These are phyloP conservation scores for Metellina segmentata DNA, from an alignment of 2,888 invertebrate genomes.

Conservation along the genomic window DNA sequence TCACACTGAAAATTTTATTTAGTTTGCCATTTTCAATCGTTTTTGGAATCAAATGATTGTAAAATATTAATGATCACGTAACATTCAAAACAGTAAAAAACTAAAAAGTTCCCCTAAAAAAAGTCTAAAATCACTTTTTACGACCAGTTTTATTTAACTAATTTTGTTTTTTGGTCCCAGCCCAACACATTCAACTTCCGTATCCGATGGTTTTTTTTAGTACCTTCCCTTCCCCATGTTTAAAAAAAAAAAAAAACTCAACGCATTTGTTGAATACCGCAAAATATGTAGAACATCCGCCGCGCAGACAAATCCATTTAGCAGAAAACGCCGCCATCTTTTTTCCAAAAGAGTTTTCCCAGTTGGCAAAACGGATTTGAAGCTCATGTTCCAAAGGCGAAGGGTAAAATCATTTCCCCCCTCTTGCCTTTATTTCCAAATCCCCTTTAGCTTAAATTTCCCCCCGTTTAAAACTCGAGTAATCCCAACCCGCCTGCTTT, in stretches of 20 bases:
- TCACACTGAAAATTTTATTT: no score
- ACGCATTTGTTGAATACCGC: not conserved
- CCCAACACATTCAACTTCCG: no score
- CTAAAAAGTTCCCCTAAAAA: no score
- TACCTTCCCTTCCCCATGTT: not conserved
- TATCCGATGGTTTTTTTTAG: no score
- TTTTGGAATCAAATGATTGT: no score
- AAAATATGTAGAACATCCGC: not conserved
- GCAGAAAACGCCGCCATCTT: not conserved
- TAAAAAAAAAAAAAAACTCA: not conserved
- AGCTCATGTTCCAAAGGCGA: not conserved
- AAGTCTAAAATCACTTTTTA: no score
- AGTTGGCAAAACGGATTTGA: not conserved
- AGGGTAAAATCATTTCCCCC: slow-evolving; percentile 2
- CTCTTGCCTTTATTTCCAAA: slow-evolving; percentile 18
- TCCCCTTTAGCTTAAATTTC: slow-evolving; percentile 23
- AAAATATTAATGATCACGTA: no score
- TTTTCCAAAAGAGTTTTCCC: no score
- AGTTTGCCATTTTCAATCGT: no score
- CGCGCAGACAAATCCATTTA: not conserved
- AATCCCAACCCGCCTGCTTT: slow-evolving; percentile 48
- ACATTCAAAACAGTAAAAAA: no score
- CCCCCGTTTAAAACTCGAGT: slow-evolving; percentile 33
- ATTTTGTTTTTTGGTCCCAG: no score
- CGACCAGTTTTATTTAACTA: no score